A percentile compares a stretch with the other conserved stretches of the same genome.
These are phyloP conservation scores for Archips crataeganus DNA, from an alignment of 2,888 invertebrate species.

Conservation along the genomic window DNA sequence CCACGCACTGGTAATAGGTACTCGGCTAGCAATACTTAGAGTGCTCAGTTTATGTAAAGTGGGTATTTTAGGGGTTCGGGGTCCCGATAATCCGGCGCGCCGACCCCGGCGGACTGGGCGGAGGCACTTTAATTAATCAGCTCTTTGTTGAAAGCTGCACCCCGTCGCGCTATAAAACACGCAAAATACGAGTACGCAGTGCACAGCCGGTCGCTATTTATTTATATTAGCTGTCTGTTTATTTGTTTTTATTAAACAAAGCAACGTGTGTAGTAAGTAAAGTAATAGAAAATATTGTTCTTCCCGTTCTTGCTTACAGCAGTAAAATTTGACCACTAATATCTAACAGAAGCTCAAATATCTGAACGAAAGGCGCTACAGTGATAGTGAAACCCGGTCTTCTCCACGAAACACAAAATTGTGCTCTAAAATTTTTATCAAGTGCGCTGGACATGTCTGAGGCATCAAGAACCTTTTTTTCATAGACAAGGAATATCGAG, in stretches of 20 bases:
- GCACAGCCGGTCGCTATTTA: slow-evolving; percentile 8
- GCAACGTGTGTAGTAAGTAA: not conserved
- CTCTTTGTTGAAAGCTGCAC: slow-evolving; percentile 69
- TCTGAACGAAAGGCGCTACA: not conserved
- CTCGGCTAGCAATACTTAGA: slow-evolving; percentile 2
- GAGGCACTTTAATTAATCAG: slow-evolving; percentile 84
- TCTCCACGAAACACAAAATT: too few relatives aligned
- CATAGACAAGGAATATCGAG: too few relatives aligned
- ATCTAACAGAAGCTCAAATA: not conserved
- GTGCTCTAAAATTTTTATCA: too few relatives aligned
- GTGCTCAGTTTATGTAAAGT: slow-evolving; percentile 45
- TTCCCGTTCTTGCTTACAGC: too few relatives aligned
- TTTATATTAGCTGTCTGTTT: slow-evolving; percentile 2
- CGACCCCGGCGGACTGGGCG: slow-evolving; percentile 68
- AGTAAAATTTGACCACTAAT: too few relatives aligned
- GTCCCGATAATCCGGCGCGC: not conserved
- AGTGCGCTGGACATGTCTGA: too few relatives aligned
- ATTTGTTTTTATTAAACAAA: slow-evolving; percentile 7
- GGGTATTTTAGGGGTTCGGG: slow-evolving; percentile 57
- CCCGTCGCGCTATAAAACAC: slow-evolving; percentile 35
- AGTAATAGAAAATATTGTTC: too few relatives aligned
- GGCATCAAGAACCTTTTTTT: too few relatives aligned
- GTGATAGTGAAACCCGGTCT: not conserved
- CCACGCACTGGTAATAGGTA: not conserved
- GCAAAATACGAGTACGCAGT: slow-evolving; percentile 27